Percentiles rank a stretch among this genome's conserved stretches.
phyloP scores from a whole-genome alignment of 2,113 vertebrate genomes.

The Lampris incognitus region DNA sequence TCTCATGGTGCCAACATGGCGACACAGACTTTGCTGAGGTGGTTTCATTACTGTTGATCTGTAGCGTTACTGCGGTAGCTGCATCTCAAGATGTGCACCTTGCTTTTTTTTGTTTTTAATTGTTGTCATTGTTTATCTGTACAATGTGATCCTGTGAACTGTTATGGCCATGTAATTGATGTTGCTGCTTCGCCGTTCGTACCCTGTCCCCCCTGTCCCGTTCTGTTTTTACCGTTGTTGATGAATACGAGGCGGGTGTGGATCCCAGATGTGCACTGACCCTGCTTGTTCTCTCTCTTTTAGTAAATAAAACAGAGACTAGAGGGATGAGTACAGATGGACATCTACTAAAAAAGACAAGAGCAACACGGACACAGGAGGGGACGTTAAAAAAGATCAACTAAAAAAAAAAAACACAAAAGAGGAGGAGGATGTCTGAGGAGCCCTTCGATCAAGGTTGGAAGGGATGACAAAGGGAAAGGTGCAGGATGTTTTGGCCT shows the following conservation, averaged over 20 bases:
- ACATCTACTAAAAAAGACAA: slow-evolving; percentile 72
- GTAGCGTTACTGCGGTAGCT: not conserved
- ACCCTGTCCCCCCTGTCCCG: not conserved
- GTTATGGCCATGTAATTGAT: not conserved
- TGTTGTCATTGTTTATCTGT: not conserved
- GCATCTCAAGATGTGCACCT: not conserved
- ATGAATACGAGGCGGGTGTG: not conserved
- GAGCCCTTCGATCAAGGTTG: slow-evolving; percentile 66
- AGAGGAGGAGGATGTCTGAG: slow-evolving; percentile 51
- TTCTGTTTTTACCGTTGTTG: not conserved
- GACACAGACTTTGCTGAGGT: too few relatives aligned
- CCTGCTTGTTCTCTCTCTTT: slow-evolving; percentile 69
- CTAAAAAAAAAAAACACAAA: slow-evolving; percentile 60
- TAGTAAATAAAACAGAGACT: slow-evolving; percentile 80
- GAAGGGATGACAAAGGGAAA: slow-evolving; percentile 44
- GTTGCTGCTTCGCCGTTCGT: not conserved
- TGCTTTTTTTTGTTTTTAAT: not conserved
- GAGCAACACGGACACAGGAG: slow-evolving; percentile 63
- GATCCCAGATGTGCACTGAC: slow-evolving; percentile 44
- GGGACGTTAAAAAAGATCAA: slow-evolving; percentile 58
- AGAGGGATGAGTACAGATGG: slow-evolving; percentile 71
- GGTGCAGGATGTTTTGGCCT: slow-evolving; percentile 51
- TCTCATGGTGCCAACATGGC: too few relatives aligned
- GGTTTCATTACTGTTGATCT: too few relatives aligned
- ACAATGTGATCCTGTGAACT: not conserved